Evolutionary conservation across 2,888 invertebrate species (phyloP).

Genomic region (Drosophila sordidapex): DNA sequence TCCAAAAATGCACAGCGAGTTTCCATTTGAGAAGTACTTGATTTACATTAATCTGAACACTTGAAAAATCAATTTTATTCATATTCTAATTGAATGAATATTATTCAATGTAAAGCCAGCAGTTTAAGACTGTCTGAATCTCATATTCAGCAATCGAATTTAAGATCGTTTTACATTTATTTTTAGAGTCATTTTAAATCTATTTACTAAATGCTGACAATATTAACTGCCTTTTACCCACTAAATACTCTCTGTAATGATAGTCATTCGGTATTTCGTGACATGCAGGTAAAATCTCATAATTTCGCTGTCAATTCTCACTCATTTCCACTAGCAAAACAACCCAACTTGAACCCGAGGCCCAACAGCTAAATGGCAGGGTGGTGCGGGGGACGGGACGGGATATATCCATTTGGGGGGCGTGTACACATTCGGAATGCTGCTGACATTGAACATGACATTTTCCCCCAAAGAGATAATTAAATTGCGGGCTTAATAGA

Average conservation of each 20-base stretch:
- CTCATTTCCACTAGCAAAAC: slow-evolving; percentile 22
- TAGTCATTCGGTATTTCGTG: slow-evolving; percentile 15
- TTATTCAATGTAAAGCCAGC: not conserved
- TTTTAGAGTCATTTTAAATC: not conserved
- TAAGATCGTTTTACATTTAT: not conserved
- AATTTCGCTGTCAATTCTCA: slow-evolving; percentile 62
- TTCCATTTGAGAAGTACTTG: not conserved
- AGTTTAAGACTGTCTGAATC: not conserved
- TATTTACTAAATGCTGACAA: not conserved
- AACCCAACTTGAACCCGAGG: not conserved
- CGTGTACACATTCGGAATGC: slow-evolving; percentile 40
- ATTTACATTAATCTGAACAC: not conserved
- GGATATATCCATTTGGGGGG: slow-evolving; percentile 15
- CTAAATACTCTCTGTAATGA: slow-evolving; percentile 17
- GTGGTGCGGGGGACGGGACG: not conserved
- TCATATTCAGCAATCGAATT: not conserved
- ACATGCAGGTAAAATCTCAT: slow-evolving; percentile 48
- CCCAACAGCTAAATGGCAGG: not conserved
- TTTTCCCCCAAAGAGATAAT: slow-evolving; percentile 76
- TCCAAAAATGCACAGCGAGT: not conserved
- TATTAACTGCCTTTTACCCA: not conserved
- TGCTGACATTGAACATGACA: slow-evolving; percentile 77
- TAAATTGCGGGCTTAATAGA: slow-evolving; percentile 80
- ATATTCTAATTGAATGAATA: not conserved
- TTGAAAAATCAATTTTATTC: not conserved